Conservation (phyloP, 2,797 vertebrate species). For the Squalus acanthias region DNA sequence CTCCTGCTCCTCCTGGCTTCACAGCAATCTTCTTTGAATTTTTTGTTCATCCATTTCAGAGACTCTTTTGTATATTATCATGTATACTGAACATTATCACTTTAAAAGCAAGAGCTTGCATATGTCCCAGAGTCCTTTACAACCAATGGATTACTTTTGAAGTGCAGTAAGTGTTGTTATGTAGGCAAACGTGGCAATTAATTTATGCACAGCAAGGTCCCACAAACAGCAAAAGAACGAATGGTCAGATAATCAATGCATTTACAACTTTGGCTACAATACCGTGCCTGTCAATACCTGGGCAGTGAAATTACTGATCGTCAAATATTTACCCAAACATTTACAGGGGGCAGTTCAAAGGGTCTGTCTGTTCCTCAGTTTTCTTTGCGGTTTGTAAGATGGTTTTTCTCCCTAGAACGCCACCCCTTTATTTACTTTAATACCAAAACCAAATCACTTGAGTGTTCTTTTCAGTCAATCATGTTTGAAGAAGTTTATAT, state of each 20-base stretch:
- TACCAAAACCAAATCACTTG: neutral
- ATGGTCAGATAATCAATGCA: neutral
- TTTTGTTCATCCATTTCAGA: neutral
- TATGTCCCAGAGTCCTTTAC: neutral
- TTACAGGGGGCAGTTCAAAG: neutral
- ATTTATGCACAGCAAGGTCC: neutral
- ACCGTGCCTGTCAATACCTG: neutral
- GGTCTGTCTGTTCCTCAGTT: neutral
- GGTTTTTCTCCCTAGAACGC: neutral
- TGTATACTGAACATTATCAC: neutral
- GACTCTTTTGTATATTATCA: neutral
- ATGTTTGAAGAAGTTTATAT: neutral
- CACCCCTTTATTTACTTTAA: neutral
- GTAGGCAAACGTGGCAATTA: neutral
- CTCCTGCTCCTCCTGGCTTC: too few relatives aligned
- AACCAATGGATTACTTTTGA: neutral
- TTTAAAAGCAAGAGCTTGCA: neutral
- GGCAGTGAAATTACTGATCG: neutral
- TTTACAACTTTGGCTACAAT: neutral
- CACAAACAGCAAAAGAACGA: neutral
- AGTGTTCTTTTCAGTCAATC: neutral
- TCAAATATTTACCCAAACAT: neutral
- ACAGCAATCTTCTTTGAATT: neutral
- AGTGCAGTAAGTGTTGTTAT: neutral
- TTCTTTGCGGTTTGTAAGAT: neutral